Base-by-base conservation (phyloP, 2,888 invertebrate genomes). In the Athetis lepigone region DNA sequence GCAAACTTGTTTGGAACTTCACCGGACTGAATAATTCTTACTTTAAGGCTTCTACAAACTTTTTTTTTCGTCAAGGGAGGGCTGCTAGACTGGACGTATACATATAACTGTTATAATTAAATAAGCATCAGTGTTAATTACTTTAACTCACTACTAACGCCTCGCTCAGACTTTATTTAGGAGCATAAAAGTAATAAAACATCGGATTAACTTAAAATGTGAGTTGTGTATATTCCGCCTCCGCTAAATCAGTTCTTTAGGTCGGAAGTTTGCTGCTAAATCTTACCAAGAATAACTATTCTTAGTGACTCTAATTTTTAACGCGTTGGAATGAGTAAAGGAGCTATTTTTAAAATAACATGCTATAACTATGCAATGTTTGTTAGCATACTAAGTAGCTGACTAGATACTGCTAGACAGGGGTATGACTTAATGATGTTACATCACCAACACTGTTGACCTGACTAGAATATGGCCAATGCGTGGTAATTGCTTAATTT, bases 1-100 rank as follows among this genome's bases (percentile, higher is more conserved):
- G 90, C 89, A 89, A 92, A 91, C 92, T 92, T 91, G 89, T 87
- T 88, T 80, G 86, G 78, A 92, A 92, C 89, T 93, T 92, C 81
- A 83, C 80, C 84, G 82, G 80, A 89, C 85, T 90, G 84, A 88
- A 92, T 92, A 92, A 91, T 92, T 92, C 87, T 90, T 91, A 87
- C 84, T 90, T 87, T 86, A 87, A 85, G 80, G 82, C 83, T 88
- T 84, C 83, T 81, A 70, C 66, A 71, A 80, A 84, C 75, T 79
- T 84, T 83, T 83, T 61, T 78, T 75, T 80, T 68, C 52, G 64
- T 60, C 66, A 47, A 56, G 64, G 57, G 46, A 72, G 54, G 66
- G 60, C 77, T 77, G 67, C 63, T 79, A 72, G 64, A 68, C 63
- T 79, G 72, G 64, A 77, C 73, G 72, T 64, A 52, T 61, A 51